Evolutionary conservation across 2,888 invertebrate species (phyloP), one percentile per base, ranked within the genome.

Genomic region (Steinernema hermaphroditum): DNA sequence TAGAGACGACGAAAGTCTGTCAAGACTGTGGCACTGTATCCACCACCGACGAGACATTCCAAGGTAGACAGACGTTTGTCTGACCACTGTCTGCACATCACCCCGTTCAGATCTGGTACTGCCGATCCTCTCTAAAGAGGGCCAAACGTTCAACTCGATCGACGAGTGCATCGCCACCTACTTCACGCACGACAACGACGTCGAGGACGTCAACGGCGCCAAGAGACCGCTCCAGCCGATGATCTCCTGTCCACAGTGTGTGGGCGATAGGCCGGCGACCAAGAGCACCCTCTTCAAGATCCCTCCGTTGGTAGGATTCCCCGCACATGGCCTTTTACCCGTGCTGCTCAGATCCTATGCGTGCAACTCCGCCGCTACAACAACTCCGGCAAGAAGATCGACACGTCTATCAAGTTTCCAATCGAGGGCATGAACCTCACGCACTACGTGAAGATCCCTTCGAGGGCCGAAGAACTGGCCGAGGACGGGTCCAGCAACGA

Each of bases 201-300:
- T 37, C 37, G 37, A 37, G 37, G 37, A 37, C 37, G 37, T 8
- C 6, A 37, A 37, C 37, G 37, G 37, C 37, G 37, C 4, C 37
- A 4, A 12, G 12, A 37, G 12, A 12, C 12, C 37, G 6, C 4
- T 37, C 37, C 37, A 37, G 37, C 37, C 37, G 37, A 37, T 37
- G 37, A 37, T 37, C 37, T 37, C 37, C 37, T 37, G 37, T 37
- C 37, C 37, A 4, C 4, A 37, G 37, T 37, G 37, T 12, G 12
- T 37, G 37, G 6, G 37, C 37, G 37, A 37, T 12, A 37, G 12
- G 37, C 37, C 37, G 37, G 62, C 34, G 1, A 29, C 27, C 62
- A 62, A 62, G 62, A 62, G 29, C 32, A 62, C 62, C 6, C 34
- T 62, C 62, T 62, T 62, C 62, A 62, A 62, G 62, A 62, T 62